Evolutionary conservation across 2,888 invertebrate species (phyloP).

Genomic region (Homarus gammarus): DNA sequence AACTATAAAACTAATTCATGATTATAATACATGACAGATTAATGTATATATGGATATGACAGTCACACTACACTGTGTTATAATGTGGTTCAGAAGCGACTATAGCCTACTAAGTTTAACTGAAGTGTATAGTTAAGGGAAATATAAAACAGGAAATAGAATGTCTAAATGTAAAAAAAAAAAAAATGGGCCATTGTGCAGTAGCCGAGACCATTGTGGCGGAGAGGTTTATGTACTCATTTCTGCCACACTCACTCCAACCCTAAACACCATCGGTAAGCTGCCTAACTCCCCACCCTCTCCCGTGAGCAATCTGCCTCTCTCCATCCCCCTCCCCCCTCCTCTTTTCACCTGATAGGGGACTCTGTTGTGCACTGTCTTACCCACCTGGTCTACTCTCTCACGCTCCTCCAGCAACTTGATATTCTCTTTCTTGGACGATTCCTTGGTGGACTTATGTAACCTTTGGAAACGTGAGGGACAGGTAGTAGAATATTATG

Average conservation of each 20-base stretch:
- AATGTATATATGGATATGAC: too few species aligned
- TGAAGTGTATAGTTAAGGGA: too few species aligned
- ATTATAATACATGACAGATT: too few species aligned
- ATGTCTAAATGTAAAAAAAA: not conserved
- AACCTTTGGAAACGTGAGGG: too few species aligned
- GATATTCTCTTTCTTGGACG: not conserved
- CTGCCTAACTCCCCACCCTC: not conserved
- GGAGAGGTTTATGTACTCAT: not conserved
- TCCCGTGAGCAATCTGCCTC: not conserved
- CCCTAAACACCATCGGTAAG: not conserved
- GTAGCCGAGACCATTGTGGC: not conserved
- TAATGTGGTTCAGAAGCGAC: too few species aligned
- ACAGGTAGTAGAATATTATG: too few species aligned
- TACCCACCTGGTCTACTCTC: not conserved
- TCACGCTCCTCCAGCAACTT: not conserved
- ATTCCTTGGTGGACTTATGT: not conserved
- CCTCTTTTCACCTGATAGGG: too few species aligned
- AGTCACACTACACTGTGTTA: too few species aligned
- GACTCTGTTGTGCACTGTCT: not conserved
- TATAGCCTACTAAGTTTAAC: too few species aligned
- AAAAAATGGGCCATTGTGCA: not conserved
- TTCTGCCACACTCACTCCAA: not conserved
- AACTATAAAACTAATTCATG: too few species aligned
- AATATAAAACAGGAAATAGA: too few species aligned
- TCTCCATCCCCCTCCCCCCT: not conserved